These are phyloP conservation scores for Agelastica alni DNA, from an alignment of 2,888 invertebrate genomes.

Conservation along the genomic window DNA sequence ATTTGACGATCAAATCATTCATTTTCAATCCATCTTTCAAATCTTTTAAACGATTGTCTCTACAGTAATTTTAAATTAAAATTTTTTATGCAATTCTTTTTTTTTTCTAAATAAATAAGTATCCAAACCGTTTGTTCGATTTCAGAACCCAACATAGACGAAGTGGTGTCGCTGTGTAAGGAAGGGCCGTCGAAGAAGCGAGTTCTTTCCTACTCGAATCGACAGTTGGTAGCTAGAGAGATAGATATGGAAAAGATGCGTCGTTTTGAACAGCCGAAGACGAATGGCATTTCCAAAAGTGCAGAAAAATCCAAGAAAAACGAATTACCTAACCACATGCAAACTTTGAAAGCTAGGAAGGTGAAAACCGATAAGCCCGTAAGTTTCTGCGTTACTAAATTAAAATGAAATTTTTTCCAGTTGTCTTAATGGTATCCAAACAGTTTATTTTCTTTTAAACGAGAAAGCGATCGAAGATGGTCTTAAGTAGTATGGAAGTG, in stretches of 20 bases:
- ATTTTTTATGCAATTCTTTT: too few relatives aligned
- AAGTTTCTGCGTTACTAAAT: slow-evolving; percentile 26
- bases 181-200: slow-evolving; percentile 33
- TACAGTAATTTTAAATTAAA: too few relatives aligned
- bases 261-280: slow-evolving; percentile 31
- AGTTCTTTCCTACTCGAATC: slow-evolving; percentile 67
- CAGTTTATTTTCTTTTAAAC: too few relatives aligned
- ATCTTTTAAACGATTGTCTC: too few relatives aligned
- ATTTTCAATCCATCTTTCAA: too few relatives aligned
- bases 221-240: slow-evolving; percentile 82
- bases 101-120: neutral
- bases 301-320: slow-evolving; percentile 37
- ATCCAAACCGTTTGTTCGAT: slow-evolving; percentile 41
- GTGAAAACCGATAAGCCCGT: slow-evolving; percentile 46
- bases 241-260: slow-evolving; percentile 76
- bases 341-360: slow-evolving; percentile 66
- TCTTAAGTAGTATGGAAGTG: neutral
- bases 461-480: too few relatives aligned
- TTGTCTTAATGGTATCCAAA: too few relatives aligned
- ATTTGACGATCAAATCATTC: too few relatives aligned
- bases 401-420: too few relatives aligned
- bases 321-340: slow-evolving; percentile 71
- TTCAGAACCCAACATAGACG: slow-evolving; percentile 80
- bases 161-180: slow-evolving; percentile 59
- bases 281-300: slow-evolving; percentile 9